Conservation (phyloP, 2,888 invertebrate genomes). For the Himalopsyche tibetana region DNA sequence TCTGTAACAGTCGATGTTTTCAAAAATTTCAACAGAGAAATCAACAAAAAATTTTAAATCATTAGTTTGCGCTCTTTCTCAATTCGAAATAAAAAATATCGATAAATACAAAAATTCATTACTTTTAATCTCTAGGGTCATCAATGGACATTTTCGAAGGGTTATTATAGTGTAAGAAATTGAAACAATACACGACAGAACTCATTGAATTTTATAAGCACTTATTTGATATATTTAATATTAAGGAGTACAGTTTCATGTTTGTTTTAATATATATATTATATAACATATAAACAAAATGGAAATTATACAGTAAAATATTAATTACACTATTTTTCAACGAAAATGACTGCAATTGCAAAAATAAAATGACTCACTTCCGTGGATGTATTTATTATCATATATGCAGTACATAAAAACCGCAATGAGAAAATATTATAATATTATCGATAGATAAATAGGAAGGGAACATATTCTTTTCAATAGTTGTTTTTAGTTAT, state of each 20-base stretch:
- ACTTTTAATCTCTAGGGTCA: conserved; percentile 12
- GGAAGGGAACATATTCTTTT: too few relatives aligned
- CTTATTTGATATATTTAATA: conserved; percentile 32
- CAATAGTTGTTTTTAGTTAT: too few relatives aligned
- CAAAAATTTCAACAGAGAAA: background rate
- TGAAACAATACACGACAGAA: background rate
- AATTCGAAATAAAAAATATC: background rate
- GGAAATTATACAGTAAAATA: conserved; percentile 1
- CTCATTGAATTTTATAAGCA: conserved; percentile 8
- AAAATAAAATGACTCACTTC: conserved; percentile 27
- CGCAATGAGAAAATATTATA: too few relatives aligned
- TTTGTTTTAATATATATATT: background rate
- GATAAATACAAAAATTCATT: conserved; percentile 32
- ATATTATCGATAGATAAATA: too few relatives aligned
- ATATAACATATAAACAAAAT: conserved; percentile 13
- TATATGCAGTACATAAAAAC: background rate
- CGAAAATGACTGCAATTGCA: background rate
- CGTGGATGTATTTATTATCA: background rate
- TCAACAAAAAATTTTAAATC: too few relatives aligned
- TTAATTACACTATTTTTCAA: conserved; percentile 4
- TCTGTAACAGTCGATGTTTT: background rate
- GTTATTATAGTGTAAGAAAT: background rate
- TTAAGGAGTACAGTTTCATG: conserved; percentile 33
- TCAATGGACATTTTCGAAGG: conserved; percentile 37
- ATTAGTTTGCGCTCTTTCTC: conserved; percentile 1